Percentiles rank a stretch among this genome's conserved stretches.
phyloP scores from a whole-genome alignment of 92 coral and sea anemone genomes.

The Metridium senile region DNA sequence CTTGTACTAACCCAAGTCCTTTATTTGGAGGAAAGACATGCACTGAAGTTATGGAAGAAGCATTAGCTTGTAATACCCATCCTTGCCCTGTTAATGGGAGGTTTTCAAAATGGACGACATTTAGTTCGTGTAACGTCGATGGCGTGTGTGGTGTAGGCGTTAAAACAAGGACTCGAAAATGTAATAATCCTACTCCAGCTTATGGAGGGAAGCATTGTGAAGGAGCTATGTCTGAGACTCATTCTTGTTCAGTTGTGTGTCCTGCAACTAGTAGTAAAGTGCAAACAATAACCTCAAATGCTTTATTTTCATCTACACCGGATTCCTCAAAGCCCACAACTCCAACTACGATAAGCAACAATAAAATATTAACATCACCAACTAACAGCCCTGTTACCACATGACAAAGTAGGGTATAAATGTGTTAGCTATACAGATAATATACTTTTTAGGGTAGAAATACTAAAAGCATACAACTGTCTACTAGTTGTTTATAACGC shows the following conservation, averaged over 20 bases:
- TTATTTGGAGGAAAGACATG: slow-evolving; percentile 53
- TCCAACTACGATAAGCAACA: no score
- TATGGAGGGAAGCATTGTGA: slow-evolving; percentile 60
- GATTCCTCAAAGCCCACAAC: no score
- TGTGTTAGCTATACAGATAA: no score
- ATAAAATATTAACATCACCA: no score
- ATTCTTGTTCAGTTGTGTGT: slow-evolving; percentile 20
- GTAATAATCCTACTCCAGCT: slow-evolving; percentile 54
- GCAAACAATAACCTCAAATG: no score
- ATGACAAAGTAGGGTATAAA: no score
- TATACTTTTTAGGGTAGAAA: no score
- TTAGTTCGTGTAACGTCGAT: slow-evolving; percentile 16
- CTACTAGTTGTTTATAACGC: no score
- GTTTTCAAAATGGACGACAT: slow-evolving; percentile 56
- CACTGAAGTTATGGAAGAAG: slow-evolving; percentile 41
- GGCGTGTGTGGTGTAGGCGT: slow-evolving; percentile 52
- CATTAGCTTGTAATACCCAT: slow-evolving; percentile 39
- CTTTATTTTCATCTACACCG: no score
- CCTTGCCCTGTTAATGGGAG: slow-evolving; percentile 66
- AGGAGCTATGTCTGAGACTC: slow-evolving; percentile 48
- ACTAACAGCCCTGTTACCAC: no score
- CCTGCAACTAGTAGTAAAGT: background rate
- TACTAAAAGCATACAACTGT: no score
- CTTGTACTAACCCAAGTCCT: slow-evolving; percentile 62
- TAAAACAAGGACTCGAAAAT: slow-evolving; percentile 46